phyloP scores from a whole-genome alignment of 2,797 vertebrate species.

The Toxotes lorentzi region DNA sequence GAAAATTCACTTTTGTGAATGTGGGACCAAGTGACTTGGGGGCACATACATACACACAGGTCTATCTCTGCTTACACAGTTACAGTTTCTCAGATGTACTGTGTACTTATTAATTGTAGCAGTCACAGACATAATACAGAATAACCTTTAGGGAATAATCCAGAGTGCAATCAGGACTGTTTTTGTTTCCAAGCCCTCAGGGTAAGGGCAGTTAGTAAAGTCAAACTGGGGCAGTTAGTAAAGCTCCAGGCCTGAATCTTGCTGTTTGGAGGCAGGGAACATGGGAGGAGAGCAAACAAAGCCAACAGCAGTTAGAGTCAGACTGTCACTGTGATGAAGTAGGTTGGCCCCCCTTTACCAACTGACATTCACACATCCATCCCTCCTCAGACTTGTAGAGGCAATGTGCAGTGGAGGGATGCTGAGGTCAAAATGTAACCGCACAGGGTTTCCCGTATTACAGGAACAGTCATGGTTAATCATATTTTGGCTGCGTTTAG shows the following conservation, averaged over 20 bases:
- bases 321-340: conserved; percentile 23
- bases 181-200: conserved; percentile 71
- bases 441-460: conserved; percentile 9
- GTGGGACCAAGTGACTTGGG: conserved; percentile 56
- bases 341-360: neutral
- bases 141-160: conserved; percentile 30
- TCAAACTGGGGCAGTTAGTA: conserved; percentile 32
- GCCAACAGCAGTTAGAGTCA: conserved; percentile 40
- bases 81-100: conserved; percentile 7
- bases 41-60: conserved; percentile 32
- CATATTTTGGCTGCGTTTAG: neutral
- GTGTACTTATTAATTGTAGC: conserved; percentile 12
- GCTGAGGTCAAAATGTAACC: conserved; percentile 1
- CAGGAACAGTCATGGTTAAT: conserved; percentile 37
- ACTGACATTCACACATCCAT: conserved; percentile 58
- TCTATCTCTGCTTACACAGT: conserved; percentile 11
- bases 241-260: conserved; percentile 47
- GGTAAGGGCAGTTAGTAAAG: conserved; percentile 54
- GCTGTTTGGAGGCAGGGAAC: conserved; percentile 27
- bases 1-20: conserved; percentile 56
- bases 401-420: conserved; percentile 8
- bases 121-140: conserved; percentile 21
- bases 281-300: conserved; percentile 42
- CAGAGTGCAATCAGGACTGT: conserved; percentile 27
- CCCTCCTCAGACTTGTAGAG: conserved; percentile 9